phyloP scores from a whole-genome alignment of 2,113 vertebrate genomes.

The Hiodon tergisus region DNA sequence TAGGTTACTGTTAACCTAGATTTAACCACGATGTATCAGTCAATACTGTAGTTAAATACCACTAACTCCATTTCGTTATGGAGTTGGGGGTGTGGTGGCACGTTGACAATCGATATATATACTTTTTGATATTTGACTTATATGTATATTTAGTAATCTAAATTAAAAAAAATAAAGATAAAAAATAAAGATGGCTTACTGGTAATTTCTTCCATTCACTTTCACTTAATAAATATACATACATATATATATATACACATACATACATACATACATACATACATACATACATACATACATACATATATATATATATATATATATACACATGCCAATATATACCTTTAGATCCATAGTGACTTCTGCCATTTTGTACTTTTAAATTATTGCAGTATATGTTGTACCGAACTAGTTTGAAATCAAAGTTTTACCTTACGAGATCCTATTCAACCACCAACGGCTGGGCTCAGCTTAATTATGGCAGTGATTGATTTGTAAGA shows the following conservation, averaged over 20 bases:
- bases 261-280: no score
- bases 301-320: no score
- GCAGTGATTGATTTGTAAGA: conserved; percentile 49
- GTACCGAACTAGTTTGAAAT: no score
- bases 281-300: no score
- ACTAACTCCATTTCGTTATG: conserved; percentile 47
- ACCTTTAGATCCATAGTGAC: no score
- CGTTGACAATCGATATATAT: conserved; percentile 17
- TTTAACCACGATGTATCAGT: conserved; percentile 59
- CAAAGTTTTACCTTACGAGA: no score
- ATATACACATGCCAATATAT: no score
- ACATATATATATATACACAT: no score
- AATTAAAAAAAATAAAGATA: conserved; percentile 51
- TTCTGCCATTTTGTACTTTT: no score
- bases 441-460: no score
- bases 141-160: conserved; percentile 42
- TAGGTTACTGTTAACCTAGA: conserved; percentile 60
- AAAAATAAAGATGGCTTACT: conserved; percentile 45
- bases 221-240: conserved; percentile 58
- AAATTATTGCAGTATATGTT: no score
- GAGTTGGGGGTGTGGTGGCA: conserved; percentile 37
- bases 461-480: conserved; percentile 33
- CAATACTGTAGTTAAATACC: conserved; percentile 58
- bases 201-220: conserved; percentile 70
- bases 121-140: no score